Evolutionary conservation across 2,797 vertebrate genomes (phyloP).

Genomic region (Lateolabrax maculatus): DNA sequence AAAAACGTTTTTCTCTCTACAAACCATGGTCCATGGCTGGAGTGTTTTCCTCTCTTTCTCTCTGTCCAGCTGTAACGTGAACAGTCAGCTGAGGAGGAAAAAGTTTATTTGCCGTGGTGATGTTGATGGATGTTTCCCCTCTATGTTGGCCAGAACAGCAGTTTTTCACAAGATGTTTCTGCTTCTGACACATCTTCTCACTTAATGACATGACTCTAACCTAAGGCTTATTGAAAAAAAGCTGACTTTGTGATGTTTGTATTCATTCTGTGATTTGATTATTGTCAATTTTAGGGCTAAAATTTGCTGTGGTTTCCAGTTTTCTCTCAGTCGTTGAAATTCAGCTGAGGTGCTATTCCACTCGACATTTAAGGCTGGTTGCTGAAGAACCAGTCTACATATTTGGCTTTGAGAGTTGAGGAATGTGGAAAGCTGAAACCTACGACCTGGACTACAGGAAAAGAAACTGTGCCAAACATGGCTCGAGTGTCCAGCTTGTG

Average conservation of each 20-base stretch:
- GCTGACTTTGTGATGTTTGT: background rate
- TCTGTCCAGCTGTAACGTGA: constrained; percentile 31
- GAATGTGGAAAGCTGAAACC: constrained; percentile 50
- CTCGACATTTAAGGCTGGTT: constrained; percentile 15
- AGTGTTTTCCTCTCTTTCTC: constrained; percentile 17
- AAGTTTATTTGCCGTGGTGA: constrained; percentile 39
- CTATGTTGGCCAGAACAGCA: constrained; percentile 4
- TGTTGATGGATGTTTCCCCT: constrained; percentile 37
- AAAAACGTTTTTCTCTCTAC: constrained; percentile 11
- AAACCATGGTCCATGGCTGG: background rate
- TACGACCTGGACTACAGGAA: constrained; percentile 39
- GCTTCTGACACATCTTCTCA: constrained; percentile 5
- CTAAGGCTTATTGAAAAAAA: background rate
- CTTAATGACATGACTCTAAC: background rate
- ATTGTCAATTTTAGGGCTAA: background rate
- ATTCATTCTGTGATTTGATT: constrained; percentile 11
- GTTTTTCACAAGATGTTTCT: constrained; percentile 22
- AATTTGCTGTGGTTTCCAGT: background rate
- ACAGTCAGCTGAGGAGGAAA: constrained; percentile 5
- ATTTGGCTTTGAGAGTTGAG: constrained; percentile 28
- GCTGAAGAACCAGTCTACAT: constrained; percentile 16
- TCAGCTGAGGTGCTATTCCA: background rate
- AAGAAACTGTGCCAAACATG: constrained; percentile 29
- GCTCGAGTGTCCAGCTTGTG: constrained; percentile 10
- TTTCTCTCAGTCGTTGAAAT: background rate